These are phyloP conservation scores for Bembecia ichneumoniformis DNA, from an alignment of 2,888 invertebrate genomes.

Conservation along the genomic window DNA sequence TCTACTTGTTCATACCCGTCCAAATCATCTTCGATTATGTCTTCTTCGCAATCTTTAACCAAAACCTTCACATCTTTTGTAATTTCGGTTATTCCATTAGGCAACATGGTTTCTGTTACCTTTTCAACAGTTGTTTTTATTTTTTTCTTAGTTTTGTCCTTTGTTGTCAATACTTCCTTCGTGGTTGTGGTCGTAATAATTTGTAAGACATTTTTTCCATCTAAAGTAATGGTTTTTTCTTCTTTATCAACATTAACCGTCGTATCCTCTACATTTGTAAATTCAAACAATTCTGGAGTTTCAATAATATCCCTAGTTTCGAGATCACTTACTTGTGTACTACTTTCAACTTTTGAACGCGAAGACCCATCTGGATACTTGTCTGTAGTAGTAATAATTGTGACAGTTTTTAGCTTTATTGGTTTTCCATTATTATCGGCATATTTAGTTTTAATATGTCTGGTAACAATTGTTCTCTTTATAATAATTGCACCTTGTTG, in stretches of 20 bases:
- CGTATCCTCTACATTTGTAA: conserved; percentile 38
- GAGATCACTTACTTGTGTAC: conserved; percentile 46
- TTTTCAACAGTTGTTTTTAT: conserved; percentile 52
- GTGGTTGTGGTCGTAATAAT: conserved; percentile 48
- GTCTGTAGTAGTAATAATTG: conserved; percentile 50
- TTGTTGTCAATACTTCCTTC: conserved; percentile 42
- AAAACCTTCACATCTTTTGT: conserved; percentile 55
- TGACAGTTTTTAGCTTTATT: conserved; percentile 50
- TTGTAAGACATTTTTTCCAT: conserved; percentile 48
- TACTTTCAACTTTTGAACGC: conserved; percentile 49
- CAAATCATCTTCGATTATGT: conserved; percentile 42
- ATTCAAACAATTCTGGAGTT: conserved; percentile 38
- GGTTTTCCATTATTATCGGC: conserved; percentile 34
- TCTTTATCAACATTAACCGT: conserved; percentile 37
- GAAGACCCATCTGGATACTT: conserved; percentile 61
- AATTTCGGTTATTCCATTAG: conserved; percentile 52
- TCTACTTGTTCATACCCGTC: conserved; percentile 34
- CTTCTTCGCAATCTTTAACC: conserved; percentile 38
- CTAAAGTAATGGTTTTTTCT: conserved; percentile 35
- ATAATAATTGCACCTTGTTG: conserved; percentile 33
- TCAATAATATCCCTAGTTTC: conserved; percentile 27
- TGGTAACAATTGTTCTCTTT: conserved; percentile 45
- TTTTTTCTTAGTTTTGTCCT: conserved; percentile 45
- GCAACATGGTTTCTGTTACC: conserved; percentile 44
- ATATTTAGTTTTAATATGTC: conserved; percentile 44